Conservation (phyloP, 2,888 invertebrate genomes). For the Julus scanicus region DNA sequence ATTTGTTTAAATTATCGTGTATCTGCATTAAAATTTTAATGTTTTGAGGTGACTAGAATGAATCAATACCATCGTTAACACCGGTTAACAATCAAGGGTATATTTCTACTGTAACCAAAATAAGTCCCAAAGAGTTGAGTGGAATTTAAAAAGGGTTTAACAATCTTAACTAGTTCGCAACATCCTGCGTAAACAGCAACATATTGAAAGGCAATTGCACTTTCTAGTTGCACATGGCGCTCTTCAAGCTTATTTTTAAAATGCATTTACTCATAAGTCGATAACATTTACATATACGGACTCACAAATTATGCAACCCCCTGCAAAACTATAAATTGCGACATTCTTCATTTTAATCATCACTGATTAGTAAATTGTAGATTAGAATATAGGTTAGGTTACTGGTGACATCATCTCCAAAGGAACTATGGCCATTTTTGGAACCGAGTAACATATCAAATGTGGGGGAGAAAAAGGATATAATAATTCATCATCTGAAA, state of each 20-base stretch:
- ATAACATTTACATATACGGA: slow-evolving; percentile 1
- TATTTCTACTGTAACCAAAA: neutral
- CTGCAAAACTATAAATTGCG: neutral
- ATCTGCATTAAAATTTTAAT: too few species aligned
- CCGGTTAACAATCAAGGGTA: neutral
- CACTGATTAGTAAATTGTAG: neutral
- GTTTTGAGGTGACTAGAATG: too few species aligned
- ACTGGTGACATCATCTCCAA: neutral
- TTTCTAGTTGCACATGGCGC: neutral
- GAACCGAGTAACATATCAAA: neutral
- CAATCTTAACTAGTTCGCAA: slow-evolving; percentile 26
- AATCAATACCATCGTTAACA: neutral
- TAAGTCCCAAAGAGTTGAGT: neutral
- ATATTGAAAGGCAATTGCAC: neutral
- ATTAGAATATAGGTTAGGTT: neutral
- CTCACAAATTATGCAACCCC: neutral
- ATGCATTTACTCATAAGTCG: neutral
- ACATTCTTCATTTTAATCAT: neutral
- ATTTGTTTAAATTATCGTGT: too few species aligned
- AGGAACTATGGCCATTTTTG: neutral
- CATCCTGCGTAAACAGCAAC: neutral
- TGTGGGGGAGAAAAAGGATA: neutral
- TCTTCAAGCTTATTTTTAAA: slow-evolving; percentile 16
- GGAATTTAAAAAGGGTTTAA: slow-evolving; percentile 36
- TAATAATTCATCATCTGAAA: neutral